Conservation (phyloP, 2,113 vertebrate genomes). For the Rhagologus leucostigma region DNA sequence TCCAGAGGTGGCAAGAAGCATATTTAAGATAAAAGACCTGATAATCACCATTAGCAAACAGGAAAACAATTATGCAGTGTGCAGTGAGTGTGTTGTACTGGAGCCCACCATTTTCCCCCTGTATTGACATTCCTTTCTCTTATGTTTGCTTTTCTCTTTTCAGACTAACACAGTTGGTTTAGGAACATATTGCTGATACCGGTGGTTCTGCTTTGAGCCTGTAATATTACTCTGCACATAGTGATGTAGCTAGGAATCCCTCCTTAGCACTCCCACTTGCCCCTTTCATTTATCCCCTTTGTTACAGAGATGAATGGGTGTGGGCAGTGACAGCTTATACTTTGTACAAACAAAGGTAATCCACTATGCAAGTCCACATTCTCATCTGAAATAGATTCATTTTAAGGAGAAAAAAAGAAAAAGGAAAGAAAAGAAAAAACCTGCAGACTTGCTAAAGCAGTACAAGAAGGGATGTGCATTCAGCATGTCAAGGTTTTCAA, state of each 20-base stretch:
- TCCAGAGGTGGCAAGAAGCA: not conserved
- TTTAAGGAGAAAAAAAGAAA: not conserved
- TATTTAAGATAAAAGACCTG: slow-evolving; percentile 35
- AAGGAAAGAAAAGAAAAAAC: no score
- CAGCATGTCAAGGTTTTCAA: not conserved
- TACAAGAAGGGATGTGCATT: not conserved
- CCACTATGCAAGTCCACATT: not conserved
- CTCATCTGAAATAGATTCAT: not conserved
- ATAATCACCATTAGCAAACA: slow-evolving; percentile 24
- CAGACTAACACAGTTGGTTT: not conserved
- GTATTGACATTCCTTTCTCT: slow-evolving; percentile 41
- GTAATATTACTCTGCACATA: slow-evolving; percentile 9
- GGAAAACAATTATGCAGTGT: slow-evolving; percentile 12
- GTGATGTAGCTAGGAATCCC: slow-evolving; percentile 31
- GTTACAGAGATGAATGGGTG: not conserved
- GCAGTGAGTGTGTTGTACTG: not conserved
- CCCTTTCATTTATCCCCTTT: not conserved
- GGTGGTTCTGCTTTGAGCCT: not conserved
- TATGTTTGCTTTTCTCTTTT: slow-evolving; percentile 34
- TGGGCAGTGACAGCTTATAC: not conserved
- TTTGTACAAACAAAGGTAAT: slow-evolving; percentile 6
- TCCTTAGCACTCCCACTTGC: not conserved
- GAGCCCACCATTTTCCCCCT: not conserved
- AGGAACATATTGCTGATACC: not conserved
- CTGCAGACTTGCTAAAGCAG: not conserved